Percentiles rank a stretch among this genome's conserved stretches.
Conservation (phyloP, 2,113 vertebrate genomes). For the Pholis gunnellus region DNA sequence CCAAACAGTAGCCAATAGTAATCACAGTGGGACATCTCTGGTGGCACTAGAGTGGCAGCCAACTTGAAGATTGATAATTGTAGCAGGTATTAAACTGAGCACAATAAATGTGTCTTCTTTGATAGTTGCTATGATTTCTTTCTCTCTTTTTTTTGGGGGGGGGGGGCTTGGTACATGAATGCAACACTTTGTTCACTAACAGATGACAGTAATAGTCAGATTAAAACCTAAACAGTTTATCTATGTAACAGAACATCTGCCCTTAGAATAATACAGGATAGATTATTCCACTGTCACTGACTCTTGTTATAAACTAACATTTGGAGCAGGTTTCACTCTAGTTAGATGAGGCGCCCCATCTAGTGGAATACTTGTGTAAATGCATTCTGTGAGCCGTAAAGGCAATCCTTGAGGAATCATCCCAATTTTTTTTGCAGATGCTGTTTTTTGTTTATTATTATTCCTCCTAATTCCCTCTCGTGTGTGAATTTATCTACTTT, state of each 20-base stretch:
- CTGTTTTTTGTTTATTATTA: background rate
- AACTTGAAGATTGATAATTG: background rate
- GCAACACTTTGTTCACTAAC: background rate
- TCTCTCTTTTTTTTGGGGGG: background rate
- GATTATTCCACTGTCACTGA: background rate
- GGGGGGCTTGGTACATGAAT: background rate
- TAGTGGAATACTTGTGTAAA: constrained; percentile 33
- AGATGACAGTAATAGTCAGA: background rate
- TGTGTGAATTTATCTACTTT: background rate
- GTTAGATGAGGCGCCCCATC: constrained; percentile 40
- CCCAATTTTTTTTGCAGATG: background rate
- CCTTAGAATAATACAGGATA: background rate
- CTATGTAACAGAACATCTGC: background rate
- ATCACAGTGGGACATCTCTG: background rate
- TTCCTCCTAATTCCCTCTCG: background rate
- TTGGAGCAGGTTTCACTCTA: background rate
- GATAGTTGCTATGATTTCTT: background rate
- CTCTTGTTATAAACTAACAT: background rate
- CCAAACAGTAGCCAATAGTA: background rate
- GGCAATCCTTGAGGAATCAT: constrained; percentile 20
- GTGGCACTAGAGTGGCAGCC: background rate
- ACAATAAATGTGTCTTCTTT: background rate
- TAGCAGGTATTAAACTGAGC: background rate
- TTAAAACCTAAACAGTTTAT: background rate
- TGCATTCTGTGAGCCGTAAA: constrained; percentile 69